Evolutionary conservation across 2,113 vertebrate species (phyloP).

Genomic region (Peromyscus californicus): DNA sequence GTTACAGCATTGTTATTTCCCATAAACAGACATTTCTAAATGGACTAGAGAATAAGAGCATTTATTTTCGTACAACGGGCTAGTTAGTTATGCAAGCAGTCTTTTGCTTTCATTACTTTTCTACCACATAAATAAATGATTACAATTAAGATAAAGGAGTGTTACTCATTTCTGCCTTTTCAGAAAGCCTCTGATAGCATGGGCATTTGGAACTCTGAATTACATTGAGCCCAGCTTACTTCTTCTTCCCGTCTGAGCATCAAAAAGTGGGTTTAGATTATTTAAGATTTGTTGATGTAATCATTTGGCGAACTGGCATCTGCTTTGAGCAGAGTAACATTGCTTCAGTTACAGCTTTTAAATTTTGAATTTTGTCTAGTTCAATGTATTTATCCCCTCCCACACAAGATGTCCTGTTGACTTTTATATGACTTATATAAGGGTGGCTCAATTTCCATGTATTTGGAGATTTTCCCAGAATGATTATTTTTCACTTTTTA

Average conservation of each 20-base stretch:
- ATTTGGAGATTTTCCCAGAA: background rate
- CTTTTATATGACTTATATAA: background rate
- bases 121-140: slow-evolving; percentile 61
- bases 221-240: background rate
- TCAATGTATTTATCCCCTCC: background rate
- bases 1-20: background rate
- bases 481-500: background rate
- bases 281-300: background rate
- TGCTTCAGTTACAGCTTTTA: background rate
- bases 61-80: slow-evolving; percentile 59
- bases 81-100: slow-evolving; percentile 56
- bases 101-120: background rate
- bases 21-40: slow-evolving; percentile 53
- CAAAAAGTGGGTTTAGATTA: background rate
- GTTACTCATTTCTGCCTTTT: slow-evolving; percentile 23
- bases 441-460: background rate
- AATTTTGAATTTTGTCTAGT: background rate
- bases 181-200: background rate
- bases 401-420: background rate
- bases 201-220: background rate
- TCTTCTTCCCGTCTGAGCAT: background rate
- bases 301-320: background rate
- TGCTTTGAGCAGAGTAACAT: background rate
- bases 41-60: slow-evolving; percentile 40
- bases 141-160: slow-evolving; percentile 59